Evolutionary conservation across 2,888 invertebrate species (phyloP).

Genomic region (Notocelia uddmanniana): DNA sequence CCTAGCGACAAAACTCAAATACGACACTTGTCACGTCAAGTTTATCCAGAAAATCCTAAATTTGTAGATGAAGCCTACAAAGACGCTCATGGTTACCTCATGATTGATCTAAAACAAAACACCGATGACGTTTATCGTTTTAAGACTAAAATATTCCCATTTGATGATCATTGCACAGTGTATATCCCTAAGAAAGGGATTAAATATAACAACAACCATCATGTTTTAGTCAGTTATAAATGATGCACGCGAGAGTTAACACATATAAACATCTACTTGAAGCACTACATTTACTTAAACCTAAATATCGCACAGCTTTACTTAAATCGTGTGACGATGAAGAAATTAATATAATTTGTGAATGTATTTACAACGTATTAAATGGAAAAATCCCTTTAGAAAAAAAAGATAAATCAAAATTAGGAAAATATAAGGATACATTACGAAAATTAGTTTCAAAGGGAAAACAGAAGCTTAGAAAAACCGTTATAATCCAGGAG

Average conservation of each 20-base stretch:
- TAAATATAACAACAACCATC: conserved; percentile 50
- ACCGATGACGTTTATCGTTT: conserved; percentile 49
- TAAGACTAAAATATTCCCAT: conserved; percentile 49
- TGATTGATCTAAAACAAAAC: conserved; percentile 53
- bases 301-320: conserved; percentile 50
- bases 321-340: conserved; percentile 49
- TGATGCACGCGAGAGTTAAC: conserved; percentile 47
- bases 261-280: conserved; percentile 49
- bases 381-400: conserved; percentile 39
- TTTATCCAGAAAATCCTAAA: conserved; percentile 52
- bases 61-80: conserved; percentile 53
- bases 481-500: conserved; percentile 36
- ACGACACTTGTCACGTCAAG: conserved; percentile 50
- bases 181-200: conserved; percentile 47
- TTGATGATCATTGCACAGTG: conserved; percentile 37
- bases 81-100: conserved; percentile 54
- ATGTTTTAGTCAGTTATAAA: conserved; percentile 48
- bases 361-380: conserved; percentile 44
- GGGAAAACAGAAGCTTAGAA: conserved; percentile 18
- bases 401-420: too few species aligned
- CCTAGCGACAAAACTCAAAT: conserved; percentile 54
- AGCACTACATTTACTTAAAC: conserved; percentile 48
- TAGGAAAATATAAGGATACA: too few species aligned
- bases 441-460: conserved; percentile 27
- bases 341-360: conserved; percentile 43